Evolutionary conservation across 2,888 invertebrate genomes (phyloP).

Genomic region (Melolontha melolontha): DNA sequence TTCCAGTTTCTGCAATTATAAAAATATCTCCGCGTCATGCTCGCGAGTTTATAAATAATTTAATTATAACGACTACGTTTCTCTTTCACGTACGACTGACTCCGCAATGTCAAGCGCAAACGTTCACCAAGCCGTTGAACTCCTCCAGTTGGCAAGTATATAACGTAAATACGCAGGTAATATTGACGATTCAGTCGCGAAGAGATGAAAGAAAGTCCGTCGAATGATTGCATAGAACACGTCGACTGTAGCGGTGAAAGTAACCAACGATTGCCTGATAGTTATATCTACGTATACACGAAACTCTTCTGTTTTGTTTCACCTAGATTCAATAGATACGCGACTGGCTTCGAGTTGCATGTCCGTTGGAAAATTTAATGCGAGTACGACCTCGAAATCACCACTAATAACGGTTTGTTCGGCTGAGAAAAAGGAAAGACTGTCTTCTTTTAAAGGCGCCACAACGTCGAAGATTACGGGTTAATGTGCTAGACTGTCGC

Average conservation of each 20-base stretch:
- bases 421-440: slow-evolving; percentile 1
- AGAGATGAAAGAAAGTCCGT: slow-evolving; percentile 37
- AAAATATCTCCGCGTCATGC: slow-evolving; percentile 26
- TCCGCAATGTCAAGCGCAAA: slow-evolving; percentile 53
- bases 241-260: slow-evolving; percentile 35
- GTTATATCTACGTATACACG: neutral
- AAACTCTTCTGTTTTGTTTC: neutral
- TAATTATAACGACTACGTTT: slow-evolving; percentile 43
- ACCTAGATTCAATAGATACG: slow-evolving; percentile 24
- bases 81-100: slow-evolving; percentile 51
- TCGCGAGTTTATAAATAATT: slow-evolving; percentile 31
- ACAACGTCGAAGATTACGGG: neutral
- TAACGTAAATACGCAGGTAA: too few relatives aligned
- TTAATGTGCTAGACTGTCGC: neutral
- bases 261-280: slow-evolving; percentile 20
- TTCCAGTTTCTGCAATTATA: slow-evolving; percentile 25
- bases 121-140: slow-evolving; percentile 50
- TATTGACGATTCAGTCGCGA: slow-evolving; percentile 5
- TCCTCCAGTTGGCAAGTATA: slow-evolving; percentile 42
- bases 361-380: neutral
- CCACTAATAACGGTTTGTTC: slow-evolving; percentile 1
- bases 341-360: neutral
- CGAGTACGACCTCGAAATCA: slow-evolving; percentile 1
- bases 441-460: slow-evolving; percentile 6
- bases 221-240: slow-evolving; percentile 25